phyloP scores from a whole-genome alignment of 2,888 invertebrate species.

The Dermolepida albohirtum region DNA sequence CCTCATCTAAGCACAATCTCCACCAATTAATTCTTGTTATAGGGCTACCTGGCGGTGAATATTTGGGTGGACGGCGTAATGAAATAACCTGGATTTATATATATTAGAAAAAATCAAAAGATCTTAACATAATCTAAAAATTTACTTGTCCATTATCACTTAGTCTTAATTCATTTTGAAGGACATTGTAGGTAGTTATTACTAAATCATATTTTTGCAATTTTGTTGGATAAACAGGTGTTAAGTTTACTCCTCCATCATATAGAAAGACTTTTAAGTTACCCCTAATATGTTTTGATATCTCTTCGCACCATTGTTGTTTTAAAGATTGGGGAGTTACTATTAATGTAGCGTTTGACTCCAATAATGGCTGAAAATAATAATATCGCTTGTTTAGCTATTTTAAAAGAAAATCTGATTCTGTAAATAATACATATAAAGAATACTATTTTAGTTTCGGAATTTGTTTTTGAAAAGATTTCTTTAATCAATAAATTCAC shows the following conservation, averaged over 20 bases:
- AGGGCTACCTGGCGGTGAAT: constrained; percentile 74
- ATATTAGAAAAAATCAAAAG: not conserved
- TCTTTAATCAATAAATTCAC: no score
- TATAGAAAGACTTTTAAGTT: constrained; percentile 69
- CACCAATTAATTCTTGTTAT: constrained; percentile 79
- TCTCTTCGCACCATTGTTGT: constrained; percentile 80
- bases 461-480: no score
- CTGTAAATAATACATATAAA: no score
- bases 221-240: constrained; percentile 72
- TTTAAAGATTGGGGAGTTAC: constrained; percentile 76
- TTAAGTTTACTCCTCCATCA: constrained; percentile 63
- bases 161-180: constrained; percentile 73
- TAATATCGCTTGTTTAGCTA: not conserved
- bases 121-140: constrained; percentile 3
- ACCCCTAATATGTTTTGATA: constrained; percentile 71
- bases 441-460: no score
- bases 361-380: constrained; percentile 63
- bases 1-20: constrained; percentile 83
- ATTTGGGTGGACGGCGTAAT: constrained; percentile 72
- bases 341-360: constrained; percentile 76
- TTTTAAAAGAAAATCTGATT: no score
- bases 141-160: constrained; percentile 66
- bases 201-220: constrained; percentile 77
- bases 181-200: constrained; percentile 76
- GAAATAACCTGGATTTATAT: constrained; percentile 37